A percentile compares a stretch with the other conserved stretches of the same genome.
These are phyloP conservation scores for Scaptomyza polygonia DNA, from an alignment of 2,888 invertebrate genomes.

Conservation along the genomic window DNA sequence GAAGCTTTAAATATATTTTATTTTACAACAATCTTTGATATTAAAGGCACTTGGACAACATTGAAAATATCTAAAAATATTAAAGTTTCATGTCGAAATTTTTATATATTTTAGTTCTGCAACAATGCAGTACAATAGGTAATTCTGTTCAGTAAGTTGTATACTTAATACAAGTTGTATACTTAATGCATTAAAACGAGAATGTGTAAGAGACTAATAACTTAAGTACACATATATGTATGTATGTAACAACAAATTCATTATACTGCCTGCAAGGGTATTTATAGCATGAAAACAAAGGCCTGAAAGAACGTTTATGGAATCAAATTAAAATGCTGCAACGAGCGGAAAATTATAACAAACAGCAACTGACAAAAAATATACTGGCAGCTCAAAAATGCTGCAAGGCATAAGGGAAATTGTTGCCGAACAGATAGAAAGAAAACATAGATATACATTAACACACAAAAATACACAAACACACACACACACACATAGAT, in stretches of 20 bases:
- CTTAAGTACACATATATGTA: constrained; percentile 11
- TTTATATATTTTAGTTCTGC: too few relatives aligned
- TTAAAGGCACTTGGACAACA: too few relatives aligned
- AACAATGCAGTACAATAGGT: too few relatives aligned
- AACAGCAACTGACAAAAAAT: constrained; percentile 56
- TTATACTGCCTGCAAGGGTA: constrained; percentile 18
- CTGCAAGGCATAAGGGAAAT: constrained; percentile 72
- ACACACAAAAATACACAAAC: constrained; percentile 28
- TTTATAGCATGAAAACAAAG: constrained; percentile 27
- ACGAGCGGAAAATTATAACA: constrained; percentile 81
- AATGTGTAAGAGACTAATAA: background rate
- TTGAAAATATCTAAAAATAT: background rate
- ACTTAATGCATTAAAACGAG: background rate
- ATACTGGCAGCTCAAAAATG: constrained; percentile 47
- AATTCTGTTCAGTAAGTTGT: too few relatives aligned
- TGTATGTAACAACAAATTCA: constrained; percentile 15
- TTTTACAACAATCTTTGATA: too few relatives aligned
- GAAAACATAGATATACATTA: constrained; percentile 54
- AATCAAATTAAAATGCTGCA: constrained; percentile 82
- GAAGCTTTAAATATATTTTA: too few relatives aligned
- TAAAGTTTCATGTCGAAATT: too few relatives aligned
- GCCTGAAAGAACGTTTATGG: constrained; percentile 52
- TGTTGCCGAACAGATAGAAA: constrained; percentile 68
- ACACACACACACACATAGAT: constrained; percentile 24
- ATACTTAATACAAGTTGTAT: background rate